These are phyloP conservation scores for Aleadryas rufinucha DNA, from an alignment of 2,113 vertebrate genomes.

Conservation along the genomic window DNA sequence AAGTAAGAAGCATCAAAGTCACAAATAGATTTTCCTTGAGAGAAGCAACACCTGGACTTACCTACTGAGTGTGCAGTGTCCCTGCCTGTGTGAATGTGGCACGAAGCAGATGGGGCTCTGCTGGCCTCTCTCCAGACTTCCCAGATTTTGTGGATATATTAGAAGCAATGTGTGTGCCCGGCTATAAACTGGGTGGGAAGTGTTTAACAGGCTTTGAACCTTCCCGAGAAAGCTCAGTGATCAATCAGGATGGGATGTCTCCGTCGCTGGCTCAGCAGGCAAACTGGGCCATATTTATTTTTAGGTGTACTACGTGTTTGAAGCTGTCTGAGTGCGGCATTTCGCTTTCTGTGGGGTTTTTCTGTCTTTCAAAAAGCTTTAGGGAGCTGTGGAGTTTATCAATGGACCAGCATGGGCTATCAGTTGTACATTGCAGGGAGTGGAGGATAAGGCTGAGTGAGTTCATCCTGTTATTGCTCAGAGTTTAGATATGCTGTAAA, in stretches of 20 bases:
- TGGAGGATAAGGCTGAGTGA: background rate
- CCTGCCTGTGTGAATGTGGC: background rate
- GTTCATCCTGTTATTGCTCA: background rate
- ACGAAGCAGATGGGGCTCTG: constrained; percentile 51
- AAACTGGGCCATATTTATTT: constrained; percentile 4
- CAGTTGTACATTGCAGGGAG: background rate
- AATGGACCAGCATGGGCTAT: background rate
- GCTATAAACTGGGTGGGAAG: background rate
- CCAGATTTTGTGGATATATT: constrained; percentile 39
- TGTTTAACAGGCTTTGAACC: constrained; percentile 16
- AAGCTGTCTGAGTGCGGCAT: background rate
- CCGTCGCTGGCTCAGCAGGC: background rate
- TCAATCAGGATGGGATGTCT: background rate
- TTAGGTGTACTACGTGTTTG: background rate
- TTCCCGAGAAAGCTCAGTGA: background rate
- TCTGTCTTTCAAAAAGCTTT: background rate
- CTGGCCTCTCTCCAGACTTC: constrained; percentile 18
- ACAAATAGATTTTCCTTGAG: background rate
- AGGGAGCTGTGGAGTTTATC: background rate
- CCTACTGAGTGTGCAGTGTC: background rate
- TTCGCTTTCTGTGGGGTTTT: background rate
- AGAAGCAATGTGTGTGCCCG: background rate
- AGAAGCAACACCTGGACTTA: background rate
- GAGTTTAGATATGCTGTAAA: background rate
- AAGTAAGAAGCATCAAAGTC: background rate